Percentiles rank a stretch among this genome's conserved stretches.
phyloP scores from a whole-genome alignment of 2,888 invertebrate species.

The Pyrgus malvae region DNA sequence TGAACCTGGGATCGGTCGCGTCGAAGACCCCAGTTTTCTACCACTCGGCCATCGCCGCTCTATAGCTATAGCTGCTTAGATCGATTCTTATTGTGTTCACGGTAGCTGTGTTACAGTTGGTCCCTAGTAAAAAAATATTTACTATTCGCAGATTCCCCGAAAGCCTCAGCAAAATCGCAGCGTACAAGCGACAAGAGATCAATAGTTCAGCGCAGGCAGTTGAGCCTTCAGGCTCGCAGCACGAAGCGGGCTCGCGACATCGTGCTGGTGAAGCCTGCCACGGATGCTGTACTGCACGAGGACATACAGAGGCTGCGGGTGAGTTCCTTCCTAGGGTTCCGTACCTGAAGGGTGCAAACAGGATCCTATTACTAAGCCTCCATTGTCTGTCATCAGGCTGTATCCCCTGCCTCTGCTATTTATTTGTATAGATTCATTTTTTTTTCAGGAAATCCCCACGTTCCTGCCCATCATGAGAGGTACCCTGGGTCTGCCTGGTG shows the following conservation, averaged over 20 bases:
- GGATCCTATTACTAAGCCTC: no score
- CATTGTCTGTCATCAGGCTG: no score
- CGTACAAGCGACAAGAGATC: slow-evolving; percentile 53
- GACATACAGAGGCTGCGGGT: slow-evolving; percentile 87
- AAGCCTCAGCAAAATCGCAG: slow-evolving; percentile 83
- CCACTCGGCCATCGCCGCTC: no score
- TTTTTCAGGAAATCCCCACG: slow-evolving; percentile 89
- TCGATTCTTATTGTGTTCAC: no score
- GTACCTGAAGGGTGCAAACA: no score
- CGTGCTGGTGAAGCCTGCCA: slow-evolving; percentile 89
- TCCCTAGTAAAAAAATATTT: neutral
- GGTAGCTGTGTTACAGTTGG: no score
- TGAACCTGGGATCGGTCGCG: no score
- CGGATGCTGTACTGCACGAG: slow-evolving; percentile 82
- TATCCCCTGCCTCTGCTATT: neutral
- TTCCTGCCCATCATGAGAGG: slow-evolving; percentile 96
- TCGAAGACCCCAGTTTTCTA: no score
- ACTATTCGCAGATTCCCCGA: slow-evolving; percentile 87
- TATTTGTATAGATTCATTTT: neutral
- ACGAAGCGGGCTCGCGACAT: slow-evolving; percentile 86
- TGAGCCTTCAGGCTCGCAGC: slow-evolving; percentile 61
- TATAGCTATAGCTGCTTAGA: no score
- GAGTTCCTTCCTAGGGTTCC: no score
- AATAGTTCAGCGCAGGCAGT: slow-evolving; percentile 53
- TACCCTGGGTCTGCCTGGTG: slow-evolving; percentile 91